Percentiles rank a stretch among this genome's conserved stretches.
Evolutionary conservation across 2,888 invertebrate species (phyloP).

Genomic region (Drosophila nigricruria): DNA sequence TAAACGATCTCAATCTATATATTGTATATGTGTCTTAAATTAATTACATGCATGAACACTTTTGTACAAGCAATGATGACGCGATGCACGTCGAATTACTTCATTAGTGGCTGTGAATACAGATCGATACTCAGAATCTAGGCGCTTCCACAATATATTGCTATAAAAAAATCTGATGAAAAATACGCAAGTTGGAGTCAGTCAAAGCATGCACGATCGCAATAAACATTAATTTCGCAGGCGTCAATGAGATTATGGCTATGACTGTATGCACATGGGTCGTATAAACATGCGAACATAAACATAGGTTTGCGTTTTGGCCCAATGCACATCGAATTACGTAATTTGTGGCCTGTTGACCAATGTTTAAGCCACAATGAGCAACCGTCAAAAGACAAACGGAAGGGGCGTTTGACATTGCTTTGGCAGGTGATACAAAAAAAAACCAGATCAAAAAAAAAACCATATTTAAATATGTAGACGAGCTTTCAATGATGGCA

Average conservation of each 20-base stretch:
- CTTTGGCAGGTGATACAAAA: constrained; percentile 43
- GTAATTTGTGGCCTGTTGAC: constrained; percentile 53
- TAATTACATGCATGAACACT: neutral
- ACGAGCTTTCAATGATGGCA: constrained; percentile 60
- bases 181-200: no score
- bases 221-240: no score
- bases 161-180: no score
- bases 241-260: no score
- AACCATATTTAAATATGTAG: constrained; percentile 46
- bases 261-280: no score
- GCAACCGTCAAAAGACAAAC: constrained; percentile 24
- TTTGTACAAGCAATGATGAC: neutral
- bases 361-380: constrained; percentile 38
- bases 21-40: neutral
- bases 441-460: constrained; percentile 31
- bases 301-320: constrained; percentile 5
- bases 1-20: neutral
- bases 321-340: constrained; percentile 53
- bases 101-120: no score
- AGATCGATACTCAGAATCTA: no score
- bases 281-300: neutral
- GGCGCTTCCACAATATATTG: no score
- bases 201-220: no score
- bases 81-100: no score
- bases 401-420: constrained; percentile 31